Evolutionary conservation across 2,797 vertebrate genomes (phyloP), one percentile per base, ranked within the genome.

Genomic region (Myripristis jacobus): DNA sequence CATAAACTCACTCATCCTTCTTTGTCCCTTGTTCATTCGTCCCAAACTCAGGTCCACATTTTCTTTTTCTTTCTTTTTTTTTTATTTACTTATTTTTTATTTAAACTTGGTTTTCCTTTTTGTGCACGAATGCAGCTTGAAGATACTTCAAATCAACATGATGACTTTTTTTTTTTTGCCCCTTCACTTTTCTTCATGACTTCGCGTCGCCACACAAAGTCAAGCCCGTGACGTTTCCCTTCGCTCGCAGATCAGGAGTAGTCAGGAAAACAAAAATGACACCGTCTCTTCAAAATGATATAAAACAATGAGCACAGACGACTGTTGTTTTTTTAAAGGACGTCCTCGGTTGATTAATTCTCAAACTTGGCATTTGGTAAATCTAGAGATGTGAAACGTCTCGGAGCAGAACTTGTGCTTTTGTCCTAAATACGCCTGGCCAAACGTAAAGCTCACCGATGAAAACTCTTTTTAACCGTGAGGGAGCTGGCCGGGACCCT

Each of bases 401-500:
- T n/a, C n/a, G 27, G 36, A 10, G 3, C 4, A 15, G 12, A 16
- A 4, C 15, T 41, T 15, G 38, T 41, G 3, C 38, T 41, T 41
- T 15, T 41, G 38, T 15, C 38, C 3, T 3, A 22, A 22, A 10
- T 4, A 50, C 1, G 21, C 2, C 1, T 15, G n/a, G 22, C 12
- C 21, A 3, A 12, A 24, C 15, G 12, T 21, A 12, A 24, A 24
- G 3, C 3, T 21, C 19, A 11, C 3, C 22, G 19, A 12, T 13
- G 36, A 38, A 19, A 48, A 48, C n/a, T n/a, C n/a, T n/a, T n/a
- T n/a, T n/a, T n/a, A n/a, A n/a, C n/a, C n/a, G n/a, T n/a, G n/a
- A n/a, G n/a, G n/a, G n/a, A n/a, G n/a, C n/a, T 58, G 44, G 61
- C 43, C 25, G 2, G 27, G 62, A 87, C 84, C 82, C 83, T 88